Percentiles rank a stretch among this genome's conserved stretches.
Conservation (phyloP, 2,113 vertebrate genomes). For the Tenebrosternarchus preto region DNA sequence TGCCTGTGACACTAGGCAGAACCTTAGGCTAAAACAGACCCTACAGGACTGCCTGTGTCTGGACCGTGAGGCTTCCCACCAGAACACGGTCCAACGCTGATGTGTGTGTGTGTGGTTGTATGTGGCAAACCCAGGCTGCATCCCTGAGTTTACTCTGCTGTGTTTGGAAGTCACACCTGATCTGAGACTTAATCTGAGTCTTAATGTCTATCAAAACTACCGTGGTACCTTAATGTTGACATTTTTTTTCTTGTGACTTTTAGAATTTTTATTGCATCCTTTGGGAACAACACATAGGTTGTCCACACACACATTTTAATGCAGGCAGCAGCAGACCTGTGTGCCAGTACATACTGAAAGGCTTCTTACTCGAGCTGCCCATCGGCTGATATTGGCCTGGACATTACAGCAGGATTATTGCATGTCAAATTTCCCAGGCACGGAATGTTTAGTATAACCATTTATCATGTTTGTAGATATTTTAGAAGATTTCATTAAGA, state of each 20-base stretch:
- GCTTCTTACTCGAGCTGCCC: not conserved
- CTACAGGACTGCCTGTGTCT: slow-evolving; percentile 9
- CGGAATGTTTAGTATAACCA: no score
- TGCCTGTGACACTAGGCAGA: not conserved
- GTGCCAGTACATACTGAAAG: not conserved
- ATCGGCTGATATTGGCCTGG: not conserved
- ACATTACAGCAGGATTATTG: not conserved
- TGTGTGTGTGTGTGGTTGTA: slow-evolving; percentile 17
- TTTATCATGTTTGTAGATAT: no score
- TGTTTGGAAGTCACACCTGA: slow-evolving; percentile 22
- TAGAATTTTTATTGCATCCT: not conserved
- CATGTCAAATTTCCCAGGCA: not conserved
- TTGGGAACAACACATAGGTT: slow-evolving; percentile 13
- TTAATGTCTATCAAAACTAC: not conserved
- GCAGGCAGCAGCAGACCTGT: no score
- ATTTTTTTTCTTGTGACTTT: slow-evolving; percentile 4
- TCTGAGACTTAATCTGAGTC: slow-evolving; percentile 11
- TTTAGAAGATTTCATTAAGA: no score
- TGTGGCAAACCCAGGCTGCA: not conserved
- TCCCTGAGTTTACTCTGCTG: not conserved
- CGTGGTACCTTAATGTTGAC: slow-evolving; percentile 3
- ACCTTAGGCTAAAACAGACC: not conserved
- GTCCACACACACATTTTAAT: no score
- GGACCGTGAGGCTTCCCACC: slow-evolving; percentile 12
- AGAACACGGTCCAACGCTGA: not conserved